These are phyloP conservation scores for Toxotes jaculatrix DNA, from an alignment of 2,113 vertebrate species.

Conservation along the genomic window DNA sequence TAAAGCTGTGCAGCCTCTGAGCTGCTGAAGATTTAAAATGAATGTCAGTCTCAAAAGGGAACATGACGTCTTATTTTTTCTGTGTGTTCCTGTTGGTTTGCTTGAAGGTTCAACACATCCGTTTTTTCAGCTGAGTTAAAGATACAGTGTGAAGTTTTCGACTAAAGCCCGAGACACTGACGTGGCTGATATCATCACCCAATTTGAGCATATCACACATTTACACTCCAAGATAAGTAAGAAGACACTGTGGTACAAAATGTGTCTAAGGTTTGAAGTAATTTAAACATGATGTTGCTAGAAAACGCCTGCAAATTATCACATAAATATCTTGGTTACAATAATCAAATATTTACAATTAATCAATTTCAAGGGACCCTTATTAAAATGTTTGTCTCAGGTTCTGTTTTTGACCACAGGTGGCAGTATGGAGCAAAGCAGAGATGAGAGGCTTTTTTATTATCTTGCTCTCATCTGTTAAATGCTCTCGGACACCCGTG, in stretches of 20 bases:
- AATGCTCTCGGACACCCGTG: too few species aligned
- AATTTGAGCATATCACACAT: background rate
- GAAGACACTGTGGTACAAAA: background rate
- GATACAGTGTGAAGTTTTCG: background rate
- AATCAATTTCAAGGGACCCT: too few species aligned
- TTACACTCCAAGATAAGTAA: background rate
- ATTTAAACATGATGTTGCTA: background rate
- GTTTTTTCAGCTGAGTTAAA: background rate
- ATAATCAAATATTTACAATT: too few species aligned
- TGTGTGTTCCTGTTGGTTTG: background rate
- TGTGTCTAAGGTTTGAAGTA: background rate
- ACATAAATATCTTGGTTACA: too few species aligned
- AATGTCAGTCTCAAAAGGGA: background rate
- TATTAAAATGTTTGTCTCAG: too few species aligned
- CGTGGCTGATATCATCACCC: background rate
- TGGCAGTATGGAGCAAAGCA: too few species aligned
- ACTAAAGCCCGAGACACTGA: background rate
- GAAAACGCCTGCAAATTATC: too few species aligned
- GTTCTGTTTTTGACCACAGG: too few species aligned
- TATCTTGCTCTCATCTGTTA: too few species aligned
- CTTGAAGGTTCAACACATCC: slow-evolving; percentile 6
- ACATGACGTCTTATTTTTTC: background rate
- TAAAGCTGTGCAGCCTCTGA: background rate
- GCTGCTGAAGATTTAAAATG: background rate
- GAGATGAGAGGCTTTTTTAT: too few species aligned